Base-by-base conservation (phyloP, 2,797 vertebrate genomes). In the Paratrypauchen microcephalus region DNA sequence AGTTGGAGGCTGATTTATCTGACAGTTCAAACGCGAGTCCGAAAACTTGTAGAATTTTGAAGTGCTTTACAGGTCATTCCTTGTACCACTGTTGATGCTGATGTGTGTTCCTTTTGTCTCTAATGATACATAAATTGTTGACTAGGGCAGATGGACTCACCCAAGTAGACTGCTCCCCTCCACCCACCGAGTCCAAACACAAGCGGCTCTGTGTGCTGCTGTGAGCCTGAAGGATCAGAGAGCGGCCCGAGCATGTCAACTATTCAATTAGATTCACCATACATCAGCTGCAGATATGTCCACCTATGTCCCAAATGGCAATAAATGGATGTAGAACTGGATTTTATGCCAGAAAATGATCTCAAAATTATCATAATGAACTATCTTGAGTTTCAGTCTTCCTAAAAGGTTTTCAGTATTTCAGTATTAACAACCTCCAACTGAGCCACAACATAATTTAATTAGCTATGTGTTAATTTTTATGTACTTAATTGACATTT, bases 111-210 rank as follows among this genome's bases (percentile, higher is more conserved):
- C n/a, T 65, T 80, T 68, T 67, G 64, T 72, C 56, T 69, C 32
- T 83, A 75, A 86, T 76, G 74, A 84, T 77, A 69, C 65, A 50
- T 74, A 79, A 71, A 81, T 80, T 82, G 68, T 81, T 79, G 78
- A 82, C 60, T 4, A 64, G 63, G 63, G 21, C 54, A 87, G 85
- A 89, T 81, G 78, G 86, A 78, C 45, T 41, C 65, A 75, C 47
- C 65, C 66, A 62, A 83, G 82, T 87, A 83, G 67, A 78, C 71
- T 79, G 75, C 70, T 74, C 71, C 83, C 80, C 65, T 88, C 83
- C 80, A 79, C 80, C 71, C 74, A 66, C 74, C 61, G 78, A 72
- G 62, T 80, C 54, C 24, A 72, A 85, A 77, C 83, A 90, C 83
- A 84, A 71, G 80, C 81, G 30, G 19, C 74, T 87, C 75, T 88